Evolutionary conservation across 2,888 invertebrate genomes (phyloP).

Genomic region (Cinara cedri): DNA sequence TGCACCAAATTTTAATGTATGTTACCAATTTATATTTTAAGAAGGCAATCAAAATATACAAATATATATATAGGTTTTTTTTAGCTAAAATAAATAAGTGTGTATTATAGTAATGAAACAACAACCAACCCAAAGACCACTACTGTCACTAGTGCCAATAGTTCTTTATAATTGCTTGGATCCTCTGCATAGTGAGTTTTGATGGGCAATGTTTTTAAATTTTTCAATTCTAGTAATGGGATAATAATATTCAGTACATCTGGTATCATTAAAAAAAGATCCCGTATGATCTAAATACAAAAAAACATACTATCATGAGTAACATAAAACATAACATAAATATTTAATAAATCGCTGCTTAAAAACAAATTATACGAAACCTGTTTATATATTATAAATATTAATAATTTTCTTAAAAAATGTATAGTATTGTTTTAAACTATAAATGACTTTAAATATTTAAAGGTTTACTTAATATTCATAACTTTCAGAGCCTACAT

Average conservation of each 20-base stretch:
- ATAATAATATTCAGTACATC: constrained; percentile 71
- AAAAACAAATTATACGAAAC: neutral
- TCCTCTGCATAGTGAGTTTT: constrained; percentile 36
- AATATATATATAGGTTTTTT: constrained; percentile 32
- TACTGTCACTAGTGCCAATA: constrained; percentile 54
- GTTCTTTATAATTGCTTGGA: constrained; percentile 54
- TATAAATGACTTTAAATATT: too few relatives aligned
- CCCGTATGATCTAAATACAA: constrained; percentile 66
- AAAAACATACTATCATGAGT: constrained; percentile 48
- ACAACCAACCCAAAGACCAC: constrained; percentile 58
- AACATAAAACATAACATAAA: too few relatives aligned
- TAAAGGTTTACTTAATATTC: too few relatives aligned
- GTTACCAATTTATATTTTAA: constrained; percentile 36
- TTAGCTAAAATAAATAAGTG: constrained; percentile 13
- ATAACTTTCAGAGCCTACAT: too few relatives aligned
- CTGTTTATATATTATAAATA: neutral
- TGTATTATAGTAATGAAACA: constrained; percentile 57
- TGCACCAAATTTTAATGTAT: constrained; percentile 52
- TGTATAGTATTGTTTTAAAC: too few relatives aligned
- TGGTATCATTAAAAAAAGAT: constrained; percentile 73
- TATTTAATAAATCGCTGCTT: neutral
- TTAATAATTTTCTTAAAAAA: neutral
- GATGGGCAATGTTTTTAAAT: neutral
- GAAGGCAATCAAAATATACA: constrained; percentile 34
- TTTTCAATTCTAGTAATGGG: constrained; percentile 66